A percentile compares a stretch with the other conserved stretches of the same genome.
These are phyloP conservation scores for Cerceris ruficornis DNA, from an alignment of 2,888 invertebrate species.

Conservation along the genomic window DNA sequence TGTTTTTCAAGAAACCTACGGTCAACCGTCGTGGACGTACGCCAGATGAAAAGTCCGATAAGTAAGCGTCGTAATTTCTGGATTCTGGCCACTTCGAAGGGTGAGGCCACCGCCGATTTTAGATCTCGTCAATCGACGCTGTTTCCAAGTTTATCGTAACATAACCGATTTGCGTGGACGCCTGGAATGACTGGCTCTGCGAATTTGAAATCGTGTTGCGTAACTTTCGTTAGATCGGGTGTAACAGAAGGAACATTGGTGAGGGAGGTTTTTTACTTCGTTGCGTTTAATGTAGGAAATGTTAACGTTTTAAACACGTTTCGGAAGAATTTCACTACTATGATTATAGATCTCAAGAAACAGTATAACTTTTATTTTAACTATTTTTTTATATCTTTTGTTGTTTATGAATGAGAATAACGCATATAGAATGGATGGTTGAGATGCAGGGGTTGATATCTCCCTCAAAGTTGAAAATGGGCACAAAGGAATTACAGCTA, in stretches of 20 bases:
- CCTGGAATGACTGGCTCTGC: conserved; percentile 40
- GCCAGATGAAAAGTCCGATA: conserved; percentile 75
- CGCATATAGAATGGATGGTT: no score
- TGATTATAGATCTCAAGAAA: no score
- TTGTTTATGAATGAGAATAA: no score
- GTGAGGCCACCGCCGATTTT: conserved; percentile 76
- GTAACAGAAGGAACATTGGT: neutral
- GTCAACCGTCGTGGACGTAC: conserved; percentile 58
- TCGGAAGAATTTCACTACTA: no score
- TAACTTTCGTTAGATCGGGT: conserved; percentile 8
- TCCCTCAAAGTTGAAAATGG: no score
- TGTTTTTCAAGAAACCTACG: conserved; percentile 56
- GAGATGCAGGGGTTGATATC: no score
- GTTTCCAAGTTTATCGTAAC: conserved; percentile 67
- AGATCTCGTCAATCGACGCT: conserved; percentile 76
- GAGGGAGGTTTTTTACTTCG: neutral
- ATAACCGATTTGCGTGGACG: conserved; percentile 37
- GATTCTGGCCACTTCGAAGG: conserved; percentile 76
- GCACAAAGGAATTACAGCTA: no score
- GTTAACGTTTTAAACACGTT: no score
- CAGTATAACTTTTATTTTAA: no score
- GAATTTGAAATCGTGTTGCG: conserved; percentile 7
- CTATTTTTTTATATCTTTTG: no score
- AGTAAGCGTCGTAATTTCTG: conserved; percentile 75
- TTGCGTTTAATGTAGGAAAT: no score